Evolutionary conservation across 2,888 invertebrate genomes (phyloP), one percentile per base, ranked within the genome.

Genomic region (Pheosia tremula): DNA sequence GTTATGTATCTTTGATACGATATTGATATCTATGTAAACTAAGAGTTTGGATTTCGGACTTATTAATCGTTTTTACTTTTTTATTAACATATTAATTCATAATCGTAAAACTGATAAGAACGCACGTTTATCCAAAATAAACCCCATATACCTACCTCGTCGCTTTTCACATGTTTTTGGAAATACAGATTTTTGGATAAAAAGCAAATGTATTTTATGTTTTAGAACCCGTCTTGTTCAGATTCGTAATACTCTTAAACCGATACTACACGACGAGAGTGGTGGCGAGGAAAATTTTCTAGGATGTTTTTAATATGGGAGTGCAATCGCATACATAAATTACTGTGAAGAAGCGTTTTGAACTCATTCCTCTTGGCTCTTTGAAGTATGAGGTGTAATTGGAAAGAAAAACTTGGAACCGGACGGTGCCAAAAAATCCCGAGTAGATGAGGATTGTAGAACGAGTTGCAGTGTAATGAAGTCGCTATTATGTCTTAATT

Each of bases 241-340:
- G 24, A 37, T 6, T 61, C 61, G 53, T 39, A 9, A 4, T 55
- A 63, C 59, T 59, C 38, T 3, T 59, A n/a, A 8, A 57, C 11
- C 39, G 60, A 56, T 13, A 8, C 61, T 67, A 49, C 49, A 49
- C 57, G 56, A 38, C 55, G 58, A 36, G 38, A 5, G 11, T 47
- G 60, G 57, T 36, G 67, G 67, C 63, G 57, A 68, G 70, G 75
- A 64, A 69, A 68, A 67, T 75, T 74, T 77, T 74, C 77, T 75
- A 67, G 63, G 76, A 79, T 74, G 67, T 82, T 78, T 80, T 78
- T 79, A 82, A 80, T 83, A 81, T 75, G 74, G 69, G 63, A 69
- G 63, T 78, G 72, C 77, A 77, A 72, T 75, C 52, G 65, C 68
- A 67, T 57, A 68, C 72, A 78, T 81, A 78, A 82, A 79, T 80